These are phyloP conservation scores for Sebastes itinus DNA, from an alignment of 2,797 vertebrate species.

Conservation along the genomic window DNA sequence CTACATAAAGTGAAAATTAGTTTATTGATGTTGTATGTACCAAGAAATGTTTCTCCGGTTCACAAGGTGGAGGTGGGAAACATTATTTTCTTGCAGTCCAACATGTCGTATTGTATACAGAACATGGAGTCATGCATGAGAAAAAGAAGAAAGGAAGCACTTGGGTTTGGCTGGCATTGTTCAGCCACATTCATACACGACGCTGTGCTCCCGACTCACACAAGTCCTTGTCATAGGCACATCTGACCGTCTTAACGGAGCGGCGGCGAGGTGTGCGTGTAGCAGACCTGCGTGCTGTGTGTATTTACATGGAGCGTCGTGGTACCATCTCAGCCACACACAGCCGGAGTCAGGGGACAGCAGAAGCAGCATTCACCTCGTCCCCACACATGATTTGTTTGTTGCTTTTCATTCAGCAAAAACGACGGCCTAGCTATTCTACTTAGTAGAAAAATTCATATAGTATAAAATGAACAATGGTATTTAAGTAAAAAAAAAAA, in stretches of 20 bases:
- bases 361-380: constrained; percentile 52
- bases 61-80: constrained; percentile 29
- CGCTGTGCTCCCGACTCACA: constrained; percentile 16
- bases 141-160: constrained; percentile 29
- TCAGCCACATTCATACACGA: constrained; percentile 44
- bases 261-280: background rate
- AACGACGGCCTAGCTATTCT: constrained; percentile 82
- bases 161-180: constrained; percentile 24
- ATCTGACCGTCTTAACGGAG: constrained; percentile 5
- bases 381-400: constrained; percentile 38
- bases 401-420: constrained; percentile 74
- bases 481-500: constrained; percentile 58
- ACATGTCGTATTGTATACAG: constrained; percentile 46
- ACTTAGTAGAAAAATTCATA: constrained; percentile 89
- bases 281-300: constrained; percentile 35
- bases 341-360: constrained; percentile 38
- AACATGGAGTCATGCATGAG: constrained; percentile 41
- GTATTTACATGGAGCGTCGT: constrained; percentile 36
- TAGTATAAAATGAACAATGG: constrained; percentile 74
- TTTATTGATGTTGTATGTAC: constrained; percentile 82
- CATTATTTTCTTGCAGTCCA: constrained; percentile 45
- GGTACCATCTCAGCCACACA: constrained; percentile 42
- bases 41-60: constrained; percentile 55
- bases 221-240: constrained; percentile 45
- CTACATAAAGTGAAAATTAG: constrained; percentile 59